phyloP scores from a whole-genome alignment of 2,888 invertebrate species.

The Ashinkailepas kermadecensis region DNA sequence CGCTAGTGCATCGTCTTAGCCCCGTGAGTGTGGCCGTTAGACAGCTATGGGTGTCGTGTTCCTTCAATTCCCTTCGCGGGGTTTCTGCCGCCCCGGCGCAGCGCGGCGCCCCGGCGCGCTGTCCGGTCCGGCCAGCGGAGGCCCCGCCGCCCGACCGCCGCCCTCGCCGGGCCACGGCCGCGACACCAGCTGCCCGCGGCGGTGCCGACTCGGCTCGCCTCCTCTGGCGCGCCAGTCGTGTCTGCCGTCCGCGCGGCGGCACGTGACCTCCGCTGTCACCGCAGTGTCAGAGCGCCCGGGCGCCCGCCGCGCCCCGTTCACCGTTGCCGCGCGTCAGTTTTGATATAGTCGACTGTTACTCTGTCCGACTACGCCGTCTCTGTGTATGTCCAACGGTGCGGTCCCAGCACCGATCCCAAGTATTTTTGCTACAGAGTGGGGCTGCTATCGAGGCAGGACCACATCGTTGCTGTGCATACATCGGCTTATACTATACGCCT shows the following conservation, averaged over 20 bases:
- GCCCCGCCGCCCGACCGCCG: too few relatives aligned
- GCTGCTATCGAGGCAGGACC: slow-evolving; percentile 10
- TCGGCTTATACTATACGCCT: neutral
- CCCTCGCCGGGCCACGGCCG: too few relatives aligned
- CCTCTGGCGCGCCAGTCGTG: too few relatives aligned
- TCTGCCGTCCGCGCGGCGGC: too few relatives aligned
- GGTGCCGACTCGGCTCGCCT: too few relatives aligned
- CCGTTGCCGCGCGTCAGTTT: neutral
- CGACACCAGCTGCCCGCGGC: too few relatives aligned
- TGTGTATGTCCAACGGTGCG: neutral
- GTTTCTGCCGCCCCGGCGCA: neutral
- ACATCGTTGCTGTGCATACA: neutral
- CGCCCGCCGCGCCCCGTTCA: neutral
- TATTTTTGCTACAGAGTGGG: slow-evolving; percentile 10
- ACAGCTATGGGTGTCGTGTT: neutral
- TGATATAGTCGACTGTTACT: neutral
- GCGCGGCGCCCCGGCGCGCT: too few relatives aligned
- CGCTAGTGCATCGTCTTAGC: neutral
- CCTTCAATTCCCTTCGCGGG: neutral
- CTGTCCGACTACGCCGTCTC: neutral
- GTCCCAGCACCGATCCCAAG: neutral
- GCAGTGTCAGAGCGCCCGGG: neutral
- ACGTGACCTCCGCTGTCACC: neutral
- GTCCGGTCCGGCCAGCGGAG: too few relatives aligned
- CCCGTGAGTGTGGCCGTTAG: neutral